Conservation (phyloP, 1,140 invertebrate genomes). For the Brachionus calyciflorus region DNA sequence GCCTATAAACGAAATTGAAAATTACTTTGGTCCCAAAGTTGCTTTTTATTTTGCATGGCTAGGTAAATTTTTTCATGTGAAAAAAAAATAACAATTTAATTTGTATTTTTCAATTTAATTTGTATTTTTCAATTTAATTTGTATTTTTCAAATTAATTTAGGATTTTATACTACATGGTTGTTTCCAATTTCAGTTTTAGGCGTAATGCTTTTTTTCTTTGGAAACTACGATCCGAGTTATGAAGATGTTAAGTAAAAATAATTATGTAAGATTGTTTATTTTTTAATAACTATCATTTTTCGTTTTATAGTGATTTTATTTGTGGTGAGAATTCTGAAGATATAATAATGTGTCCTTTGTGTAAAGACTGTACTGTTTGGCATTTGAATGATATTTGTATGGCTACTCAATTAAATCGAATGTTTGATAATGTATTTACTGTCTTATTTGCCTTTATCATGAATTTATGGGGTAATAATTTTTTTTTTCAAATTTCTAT, state of each 20-base stretch:
- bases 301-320: constrained; percentile 3
- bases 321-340: constrained; percentile 45
- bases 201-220: constrained; percentile 14
- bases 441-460: constrained; percentile 72
- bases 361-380: constrained; percentile 66
- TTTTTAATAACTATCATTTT: background rate
- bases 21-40: constrained; percentile 22
- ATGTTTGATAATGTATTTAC: constrained; percentile 75
- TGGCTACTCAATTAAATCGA: constrained; percentile 69
- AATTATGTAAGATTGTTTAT: no score
- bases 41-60: constrained; percentile 46
- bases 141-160: background rate
- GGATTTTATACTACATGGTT: constrained; percentile 46
- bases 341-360: constrained; percentile 42
- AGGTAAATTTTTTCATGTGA: background rate
- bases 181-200: constrained; percentile 30
- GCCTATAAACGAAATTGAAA: constrained; percentile 21
- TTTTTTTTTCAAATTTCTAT: background rate
- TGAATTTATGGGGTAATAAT: constrained; percentile 71
- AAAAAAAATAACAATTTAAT: no score
- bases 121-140: background rate
- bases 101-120: no score
- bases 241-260: constrained; percentile 3
- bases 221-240: constrained; percentile 13
- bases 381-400: constrained; percentile 70